Evolutionary conservation across 2,113 vertebrate species (phyloP).

Genomic region (Xenopus tropicalis): DNA sequence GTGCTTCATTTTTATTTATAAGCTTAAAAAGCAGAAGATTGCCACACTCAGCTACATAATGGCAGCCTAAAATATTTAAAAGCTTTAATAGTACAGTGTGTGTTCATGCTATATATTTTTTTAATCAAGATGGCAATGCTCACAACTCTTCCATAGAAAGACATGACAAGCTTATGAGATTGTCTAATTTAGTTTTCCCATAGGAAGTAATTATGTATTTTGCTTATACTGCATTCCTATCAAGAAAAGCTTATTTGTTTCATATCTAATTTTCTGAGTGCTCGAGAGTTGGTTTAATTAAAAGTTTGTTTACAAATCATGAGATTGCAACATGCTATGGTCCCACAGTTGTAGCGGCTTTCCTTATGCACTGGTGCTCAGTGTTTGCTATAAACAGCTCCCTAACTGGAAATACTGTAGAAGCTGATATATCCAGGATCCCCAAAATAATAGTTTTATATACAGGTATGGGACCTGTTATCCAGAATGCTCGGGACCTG

Average conservation of each 20-base stretch:
- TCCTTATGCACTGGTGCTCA: not conserved
- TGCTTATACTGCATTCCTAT: constrained; percentile 11
- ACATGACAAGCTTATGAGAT: not conserved
- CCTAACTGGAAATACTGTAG: no score
- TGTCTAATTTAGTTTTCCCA: constrained; percentile 25
- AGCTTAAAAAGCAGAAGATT: not conserved
- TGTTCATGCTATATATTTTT: not conserved
- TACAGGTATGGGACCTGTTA: no score
- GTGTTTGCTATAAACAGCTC: no score
- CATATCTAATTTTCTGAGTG: not conserved
- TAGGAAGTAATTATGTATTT: constrained; percentile 31
- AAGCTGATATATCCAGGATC: no score
- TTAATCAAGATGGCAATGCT: not conserved
- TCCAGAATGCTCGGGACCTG: no score
- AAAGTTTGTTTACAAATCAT: constrained; percentile 11
- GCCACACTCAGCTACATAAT: not conserved
- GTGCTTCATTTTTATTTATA: not conserved
- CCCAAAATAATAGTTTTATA: no score
- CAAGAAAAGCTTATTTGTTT: constrained; percentile 26
- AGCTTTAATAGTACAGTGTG: not conserved
- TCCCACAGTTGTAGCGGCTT: not conserved
- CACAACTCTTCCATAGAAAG: constrained; percentile 7
- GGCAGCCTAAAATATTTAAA: not conserved
- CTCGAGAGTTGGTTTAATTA: constrained; percentile 26
- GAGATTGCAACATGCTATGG: not conserved